These are phyloP conservation scores for Daktulosphaira vitifoliae DNA, from an alignment of 1,140 invertebrate species.

Conservation along the genomic window DNA sequence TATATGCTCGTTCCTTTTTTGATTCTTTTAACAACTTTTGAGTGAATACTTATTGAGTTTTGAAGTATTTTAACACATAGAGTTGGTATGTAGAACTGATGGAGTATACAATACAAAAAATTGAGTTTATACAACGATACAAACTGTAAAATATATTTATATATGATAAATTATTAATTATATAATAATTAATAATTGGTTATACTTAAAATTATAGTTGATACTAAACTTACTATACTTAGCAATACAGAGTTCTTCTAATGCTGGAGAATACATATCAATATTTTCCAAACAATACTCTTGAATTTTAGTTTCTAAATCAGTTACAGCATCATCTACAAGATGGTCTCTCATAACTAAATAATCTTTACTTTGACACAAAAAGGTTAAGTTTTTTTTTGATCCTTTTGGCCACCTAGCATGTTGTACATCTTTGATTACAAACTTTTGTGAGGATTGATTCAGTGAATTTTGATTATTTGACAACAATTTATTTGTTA, in stretches of 20 bases:
- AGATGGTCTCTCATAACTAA: constrained; percentile 18
- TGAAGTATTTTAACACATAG: too few relatives aligned
- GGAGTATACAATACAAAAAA: too few relatives aligned
- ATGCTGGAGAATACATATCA: background rate
- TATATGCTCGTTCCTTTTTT: too few relatives aligned
- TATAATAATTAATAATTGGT: too few relatives aligned
- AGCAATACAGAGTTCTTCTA: constrained; percentile 1
- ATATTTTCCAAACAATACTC: background rate
- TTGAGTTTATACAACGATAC: too few relatives aligned
- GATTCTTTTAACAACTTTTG: too few relatives aligned
- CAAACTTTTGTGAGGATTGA: background rate
- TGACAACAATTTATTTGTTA: too few relatives aligned
- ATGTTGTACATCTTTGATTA: background rate
- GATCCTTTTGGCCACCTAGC: background rate
- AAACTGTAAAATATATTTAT: too few relatives aligned
- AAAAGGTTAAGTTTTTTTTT: background rate
- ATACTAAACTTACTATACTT: background rate
- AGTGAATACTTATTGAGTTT: too few relatives aligned
- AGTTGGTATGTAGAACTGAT: too few relatives aligned
- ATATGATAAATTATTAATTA: too few relatives aligned
- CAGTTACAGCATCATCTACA: background rate
- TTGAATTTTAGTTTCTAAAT: constrained; percentile 17
- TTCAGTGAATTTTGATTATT: too few relatives aligned
- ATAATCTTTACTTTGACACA: background rate
- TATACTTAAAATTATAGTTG: background rate